These are phyloP conservation scores for Gadus chalcogrammus DNA, from an alignment of 2,113 vertebrate species.

Conservation along the genomic window DNA sequence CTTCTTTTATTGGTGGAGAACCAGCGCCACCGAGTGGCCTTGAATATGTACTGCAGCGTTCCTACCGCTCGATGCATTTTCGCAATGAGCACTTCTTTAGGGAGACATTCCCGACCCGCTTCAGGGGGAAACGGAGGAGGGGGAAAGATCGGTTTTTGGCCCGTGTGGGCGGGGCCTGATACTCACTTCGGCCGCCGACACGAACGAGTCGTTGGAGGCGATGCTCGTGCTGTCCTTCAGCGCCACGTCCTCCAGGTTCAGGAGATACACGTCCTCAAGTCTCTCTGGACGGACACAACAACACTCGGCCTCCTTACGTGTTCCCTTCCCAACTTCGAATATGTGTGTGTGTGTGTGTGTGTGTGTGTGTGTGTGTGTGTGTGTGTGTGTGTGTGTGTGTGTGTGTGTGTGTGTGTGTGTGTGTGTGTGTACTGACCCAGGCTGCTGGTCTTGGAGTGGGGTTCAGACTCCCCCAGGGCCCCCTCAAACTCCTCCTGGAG, in stretches of 20 bases:
- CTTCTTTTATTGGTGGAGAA: no score
- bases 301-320: no score
- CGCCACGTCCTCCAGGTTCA: constrained; percentile 78
- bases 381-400: background rate
- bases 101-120: no score
- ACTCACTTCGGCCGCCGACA: constrained; percentile 89
- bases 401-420: background rate
- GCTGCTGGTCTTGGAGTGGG: constrained; percentile 75
- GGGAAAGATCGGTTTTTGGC: no score
- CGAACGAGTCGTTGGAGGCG: constrained; percentile 88
- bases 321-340: no score
- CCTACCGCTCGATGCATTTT: no score
- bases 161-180: background rate
- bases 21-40: no score
- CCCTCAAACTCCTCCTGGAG: constrained; percentile 96
- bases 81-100: no score
- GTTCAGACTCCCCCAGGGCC: constrained; percentile 80
- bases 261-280: constrained; percentile 70
- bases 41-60: no score
- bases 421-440: constrained; percentile 72
- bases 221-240: constrained; percentile 84
- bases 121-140: no score
- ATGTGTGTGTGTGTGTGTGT: background rate
- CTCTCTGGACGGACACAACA: constrained; percentile 69
- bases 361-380: background rate